Base-by-base conservation (phyloP, 2,113 vertebrate genomes). In the Pterophyllum scalare region DNA sequence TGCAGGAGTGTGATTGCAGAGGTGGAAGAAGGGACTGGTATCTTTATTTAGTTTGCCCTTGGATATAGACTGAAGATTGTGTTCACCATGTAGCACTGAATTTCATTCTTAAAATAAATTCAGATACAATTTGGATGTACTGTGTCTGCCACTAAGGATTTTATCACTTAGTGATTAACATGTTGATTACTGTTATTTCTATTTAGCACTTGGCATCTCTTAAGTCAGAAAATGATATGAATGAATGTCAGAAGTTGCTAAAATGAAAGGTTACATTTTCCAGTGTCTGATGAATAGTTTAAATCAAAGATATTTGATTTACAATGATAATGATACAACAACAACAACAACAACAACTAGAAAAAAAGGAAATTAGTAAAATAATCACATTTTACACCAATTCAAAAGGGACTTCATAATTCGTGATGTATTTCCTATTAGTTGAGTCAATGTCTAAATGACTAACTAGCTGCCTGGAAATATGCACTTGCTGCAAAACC, bases 31-130 rank as follows among this genome's bases (percentile, higher is more conserved):
- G 20, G 76, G 20, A 62, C 28, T 17, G 72, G 26, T 13, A 62
- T 60, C 17, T 49, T 70, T 81, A 80, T 17, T 77, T 57, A 58
- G n/a, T 52, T 62, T 75, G 20, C 43, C 84, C 81, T 78, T 31
- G 31, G 52, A 81, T 31, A 59, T 8, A 77, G 40, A 88, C 46
- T 46, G 46, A 72, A 72, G 11, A 72, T 31, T 54, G 1, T 72
- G 67, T 54, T 14, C 9, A 43, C 70, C 35, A 1, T 26, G 33
- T 80, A 46, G 31, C 38, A 31, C 28, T 75, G 24, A 52, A 52
- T 31, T 46, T 14, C 67, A 33, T 31, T 72, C 67, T 54, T 72
- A n/a, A 72, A 54, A 72, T 72, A 33, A 72, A 72, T 72, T 3
- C 67, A 72, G 46, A 54, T 31, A 31, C 19, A 54, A 72, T 19